Conservation (phyloP, 2,888 invertebrate species). For the Scaptomyza tumidula region DNA sequence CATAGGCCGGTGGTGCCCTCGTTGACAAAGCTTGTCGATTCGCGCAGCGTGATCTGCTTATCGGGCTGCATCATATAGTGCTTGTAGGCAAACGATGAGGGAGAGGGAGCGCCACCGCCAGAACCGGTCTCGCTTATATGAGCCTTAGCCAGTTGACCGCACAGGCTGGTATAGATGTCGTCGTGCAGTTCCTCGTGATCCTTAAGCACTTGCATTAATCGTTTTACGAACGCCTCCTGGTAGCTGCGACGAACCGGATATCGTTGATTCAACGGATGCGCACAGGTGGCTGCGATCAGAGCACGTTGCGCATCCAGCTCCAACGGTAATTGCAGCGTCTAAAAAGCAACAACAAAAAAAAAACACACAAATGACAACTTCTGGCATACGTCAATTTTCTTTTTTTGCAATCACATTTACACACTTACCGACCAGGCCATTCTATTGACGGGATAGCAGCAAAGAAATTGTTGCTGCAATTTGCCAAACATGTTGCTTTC, state of each 20-base stretch:
- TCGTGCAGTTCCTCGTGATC: conserved; percentile 87
- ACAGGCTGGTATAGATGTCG: conserved; percentile 87
- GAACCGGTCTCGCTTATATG: background rate
- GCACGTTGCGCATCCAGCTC: conserved; percentile 86
- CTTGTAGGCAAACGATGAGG: conserved; percentile 85
- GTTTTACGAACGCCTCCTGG: conserved; percentile 88
- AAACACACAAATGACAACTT: background rate
- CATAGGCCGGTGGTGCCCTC: conserved; percentile 92
- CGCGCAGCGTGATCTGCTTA: conserved; percentile 87
- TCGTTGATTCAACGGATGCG: conserved; percentile 85
- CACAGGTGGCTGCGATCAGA: conserved; percentile 87
- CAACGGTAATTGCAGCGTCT: conserved; percentile 55
- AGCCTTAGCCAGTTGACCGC: conserved; percentile 43
- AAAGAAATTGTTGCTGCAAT: conserved; percentile 78
- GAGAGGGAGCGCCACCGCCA: background rate
- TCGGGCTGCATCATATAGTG: conserved; percentile 86
- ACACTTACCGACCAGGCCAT: conserved; percentile 71
- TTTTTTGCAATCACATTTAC: background rate
- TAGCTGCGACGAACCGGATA: conserved; percentile 88
- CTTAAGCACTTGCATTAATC: conserved; percentile 87
- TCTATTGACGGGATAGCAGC: conserved; percentile 79
- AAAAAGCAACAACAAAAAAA: conserved; percentile 5
- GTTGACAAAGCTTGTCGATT: conserved; percentile 89
- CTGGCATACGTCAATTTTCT: background rate
- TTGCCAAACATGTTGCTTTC: conserved; percentile 47